Base-by-base conservation (phyloP, 2,888 invertebrate species). In the Arenicola marina region DNA sequence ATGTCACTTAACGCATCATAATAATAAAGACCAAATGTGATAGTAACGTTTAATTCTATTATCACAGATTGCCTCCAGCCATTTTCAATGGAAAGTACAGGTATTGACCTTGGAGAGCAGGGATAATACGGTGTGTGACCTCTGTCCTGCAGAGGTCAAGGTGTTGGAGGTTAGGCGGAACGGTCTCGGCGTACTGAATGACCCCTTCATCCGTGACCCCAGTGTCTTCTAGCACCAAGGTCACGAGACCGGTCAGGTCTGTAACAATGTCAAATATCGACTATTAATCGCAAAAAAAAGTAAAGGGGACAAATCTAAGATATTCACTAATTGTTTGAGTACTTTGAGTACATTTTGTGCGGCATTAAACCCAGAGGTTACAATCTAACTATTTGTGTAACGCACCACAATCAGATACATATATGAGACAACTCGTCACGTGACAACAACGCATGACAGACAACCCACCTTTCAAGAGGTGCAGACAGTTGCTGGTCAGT, bases 71-170 rank as follows among this genome's bases (percentile, higher is more conserved):
- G n/a, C n/a, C n/a, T n/a, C n/a, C n/a, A n/a, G n/a, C n/a, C n/a
- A n/a, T n/a, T n/a, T n/a, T n/a, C n/a, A n/a, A n/a, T n/a, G n/a
- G 38, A 38, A 38, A 38, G 38, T 38, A 38, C 38, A 38, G 11
- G 38, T 38, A 38, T 18, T 38, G 38, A 38, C 38, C 18, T 18
- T 38, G 65, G 2, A 80, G 62, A 46, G 71, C 66, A 18, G 69
- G 57, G 26, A 81, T 67, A 24, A 79, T 71, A 26, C 67, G 69
- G 7, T 79, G 76, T 18, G 78, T 78, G 33, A 79, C 74, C 18
- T 65, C 56, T 3, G 80, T 80, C 58, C 76, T 64, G 62, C 73
- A 79, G n/a, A 80, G 69, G 67, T 78, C 76, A 1, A 81, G 73
- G 58, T 73, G 66, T 32, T 72, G 72, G 31, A 81, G 69, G 32